These are phyloP conservation scores for Amblyopsis hoosieri DNA, from an alignment of 2,797 vertebrate species.

Conservation along the genomic window DNA sequence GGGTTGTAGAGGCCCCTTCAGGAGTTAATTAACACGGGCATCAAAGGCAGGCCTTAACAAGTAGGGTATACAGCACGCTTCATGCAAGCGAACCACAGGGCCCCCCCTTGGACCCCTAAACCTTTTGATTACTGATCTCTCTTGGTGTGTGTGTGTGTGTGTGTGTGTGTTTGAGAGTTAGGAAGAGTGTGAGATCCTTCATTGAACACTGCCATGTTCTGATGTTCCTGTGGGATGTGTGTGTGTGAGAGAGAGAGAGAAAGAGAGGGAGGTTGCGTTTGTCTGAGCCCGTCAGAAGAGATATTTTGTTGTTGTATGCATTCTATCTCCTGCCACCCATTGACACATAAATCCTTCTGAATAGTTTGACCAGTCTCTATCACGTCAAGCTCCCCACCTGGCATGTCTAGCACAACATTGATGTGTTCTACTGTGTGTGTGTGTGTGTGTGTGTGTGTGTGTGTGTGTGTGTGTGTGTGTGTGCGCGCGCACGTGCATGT, in stretches of 20 bases:
- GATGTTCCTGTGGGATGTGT: constrained; percentile 33
- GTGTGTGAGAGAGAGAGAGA: constrained; percentile 24
- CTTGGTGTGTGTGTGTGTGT: constrained; percentile 23
- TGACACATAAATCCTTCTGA: too few species aligned
- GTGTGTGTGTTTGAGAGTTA: constrained; percentile 12
- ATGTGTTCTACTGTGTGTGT: constrained; percentile 7
- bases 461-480: constrained; percentile 10
- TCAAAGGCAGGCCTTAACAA: constrained; percentile 64
- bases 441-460: constrained; percentile 14
- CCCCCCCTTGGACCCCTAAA: constrained; percentile 42
- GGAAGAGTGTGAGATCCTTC: constrained; percentile 14
- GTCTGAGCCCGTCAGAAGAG: too few species aligned
- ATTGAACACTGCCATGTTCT: constrained; percentile 40
- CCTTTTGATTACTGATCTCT: constrained; percentile 64
- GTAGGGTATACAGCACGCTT: constrained; percentile 40
- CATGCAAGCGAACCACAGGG: constrained; percentile 33
- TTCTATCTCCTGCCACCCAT: too few species aligned
- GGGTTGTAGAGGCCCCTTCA: constrained; percentile 47
- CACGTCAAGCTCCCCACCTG: too few species aligned
- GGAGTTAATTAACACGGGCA: constrained; percentile 73
- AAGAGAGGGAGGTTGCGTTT: too few species aligned
- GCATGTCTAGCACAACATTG: too few species aligned
- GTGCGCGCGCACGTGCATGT: neutral
- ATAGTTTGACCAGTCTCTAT: too few species aligned
- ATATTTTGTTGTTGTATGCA: too few species aligned